phyloP scores from a whole-genome alignment of 1,140 invertebrate genomes.

The Coelopa frigida region DNA sequence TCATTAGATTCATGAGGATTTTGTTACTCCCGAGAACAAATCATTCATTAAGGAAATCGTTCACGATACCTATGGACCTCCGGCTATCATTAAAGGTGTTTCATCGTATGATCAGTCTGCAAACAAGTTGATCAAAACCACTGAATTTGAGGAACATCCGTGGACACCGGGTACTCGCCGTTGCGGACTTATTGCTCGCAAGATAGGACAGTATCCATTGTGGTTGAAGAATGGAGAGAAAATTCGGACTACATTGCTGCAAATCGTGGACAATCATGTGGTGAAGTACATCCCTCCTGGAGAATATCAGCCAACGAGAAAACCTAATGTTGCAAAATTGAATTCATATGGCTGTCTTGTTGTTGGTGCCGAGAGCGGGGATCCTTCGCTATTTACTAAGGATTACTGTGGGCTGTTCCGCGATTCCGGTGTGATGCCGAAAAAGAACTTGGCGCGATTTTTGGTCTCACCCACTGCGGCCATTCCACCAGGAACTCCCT shows the following conservation, averaged over 20 bases:
- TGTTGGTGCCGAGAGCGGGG: constrained; percentile 81
- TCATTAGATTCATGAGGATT: constrained; percentile 60
- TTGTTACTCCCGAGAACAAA: constrained; percentile 70
- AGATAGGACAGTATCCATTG: constrained; percentile 88
- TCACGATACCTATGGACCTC: constrained; percentile 54
- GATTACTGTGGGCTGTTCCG: constrained; percentile 84
- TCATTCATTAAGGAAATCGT: constrained; percentile 75
- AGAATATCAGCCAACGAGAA: constrained; percentile 56
- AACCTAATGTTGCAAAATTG: constrained; percentile 37
- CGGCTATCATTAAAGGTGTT: constrained; percentile 43
- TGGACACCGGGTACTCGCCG: constrained; percentile 62
- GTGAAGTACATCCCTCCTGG: constrained; percentile 85
- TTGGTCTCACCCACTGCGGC: constrained; percentile 77
- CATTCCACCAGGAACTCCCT: constrained; percentile 82
- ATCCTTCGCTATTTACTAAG: constrained; percentile 81
- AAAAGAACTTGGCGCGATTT: constrained; percentile 76
- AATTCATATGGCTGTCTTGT: constrained; percentile 63
- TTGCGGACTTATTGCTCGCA: constrained; percentile 81
- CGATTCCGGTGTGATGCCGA: constrained; percentile 82
- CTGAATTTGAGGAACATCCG: constrained; percentile 51
- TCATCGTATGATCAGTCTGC: constrained; percentile 43
- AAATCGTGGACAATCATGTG: constrained; percentile 93
- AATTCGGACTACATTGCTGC: constrained; percentile 73
- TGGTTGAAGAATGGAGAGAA: constrained; percentile 83
- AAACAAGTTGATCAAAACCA: constrained; percentile 50